Conservation (phyloP, 2,888 invertebrate genomes). For the Chymomyza fuscimana region DNA sequence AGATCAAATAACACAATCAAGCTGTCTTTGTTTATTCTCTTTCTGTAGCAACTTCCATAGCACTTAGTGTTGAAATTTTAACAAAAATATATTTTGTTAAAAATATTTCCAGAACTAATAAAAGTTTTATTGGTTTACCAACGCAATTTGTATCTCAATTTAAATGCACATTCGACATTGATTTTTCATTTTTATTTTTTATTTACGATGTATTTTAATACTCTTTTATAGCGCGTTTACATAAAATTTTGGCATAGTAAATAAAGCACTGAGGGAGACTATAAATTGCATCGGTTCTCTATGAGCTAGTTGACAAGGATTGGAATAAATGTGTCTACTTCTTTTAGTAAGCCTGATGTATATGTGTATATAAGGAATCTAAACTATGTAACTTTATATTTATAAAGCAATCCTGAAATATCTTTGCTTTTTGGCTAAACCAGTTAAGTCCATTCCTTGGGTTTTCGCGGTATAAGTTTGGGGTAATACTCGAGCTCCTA, state of each 20-base stretch:
- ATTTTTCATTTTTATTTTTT: slow-evolving; percentile 6
- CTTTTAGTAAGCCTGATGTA: no score
- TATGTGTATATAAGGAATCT: no score
- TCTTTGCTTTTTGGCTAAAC: no score
- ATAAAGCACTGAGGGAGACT: no score
- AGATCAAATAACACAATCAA: slow-evolving; percentile 10
- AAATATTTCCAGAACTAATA: slow-evolving; percentile 33
- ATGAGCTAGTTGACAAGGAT: no score
- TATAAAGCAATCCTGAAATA: no score
- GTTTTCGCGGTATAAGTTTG: no score
- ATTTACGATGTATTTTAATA: neutral
- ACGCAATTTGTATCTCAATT: neutral
- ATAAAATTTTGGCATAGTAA: neutral
- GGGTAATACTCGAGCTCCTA: no score
- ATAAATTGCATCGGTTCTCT: no score
- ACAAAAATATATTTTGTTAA: slow-evolving; percentile 25
- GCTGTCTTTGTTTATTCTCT: slow-evolving; percentile 32
- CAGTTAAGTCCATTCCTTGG: no score
- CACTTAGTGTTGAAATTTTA: neutral
- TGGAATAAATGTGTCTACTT: no score
- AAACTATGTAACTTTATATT: no score
- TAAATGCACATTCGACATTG: neutral
- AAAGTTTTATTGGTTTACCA: slow-evolving; percentile 34
- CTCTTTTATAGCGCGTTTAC: neutral
- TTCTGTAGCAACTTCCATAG: neutral